A percentile compares a stretch with the other conserved stretches of the same genome.
phyloP scores from a whole-genome alignment of 2,888 invertebrate species.

The Gibbula magus region DNA sequence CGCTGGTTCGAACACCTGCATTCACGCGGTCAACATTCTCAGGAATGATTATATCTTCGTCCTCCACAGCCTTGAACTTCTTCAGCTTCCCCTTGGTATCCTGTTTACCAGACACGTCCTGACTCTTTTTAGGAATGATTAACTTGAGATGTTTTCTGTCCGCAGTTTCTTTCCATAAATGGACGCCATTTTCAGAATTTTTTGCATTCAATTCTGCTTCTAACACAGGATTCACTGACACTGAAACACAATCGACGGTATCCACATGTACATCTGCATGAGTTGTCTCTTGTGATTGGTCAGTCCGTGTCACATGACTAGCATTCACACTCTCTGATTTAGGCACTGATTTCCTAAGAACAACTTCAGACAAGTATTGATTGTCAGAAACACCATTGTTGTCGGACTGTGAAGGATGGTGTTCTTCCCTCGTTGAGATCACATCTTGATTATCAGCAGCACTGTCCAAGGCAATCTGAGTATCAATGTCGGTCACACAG shows the following conservation, averaged over 20 bases:
- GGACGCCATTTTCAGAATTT: conserved; percentile 3
- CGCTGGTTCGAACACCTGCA: conserved; percentile 3
- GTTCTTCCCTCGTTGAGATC: neutral
- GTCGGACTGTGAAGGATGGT: neutral
- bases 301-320: neutral
- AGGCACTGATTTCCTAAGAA: neutral
- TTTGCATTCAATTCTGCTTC: neutral
- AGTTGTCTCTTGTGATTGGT: neutral
- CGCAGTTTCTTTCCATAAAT: conserved; percentile 33
- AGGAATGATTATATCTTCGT: neutral
- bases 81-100: neutral
- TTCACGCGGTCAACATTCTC: neutral
- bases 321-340: neutral
- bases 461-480: no score
- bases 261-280: neutral
- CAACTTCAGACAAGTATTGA: neutral
- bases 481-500: neutral
- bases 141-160: conserved; percentile 31
- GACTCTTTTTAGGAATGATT: conserved; percentile 28
- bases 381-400: neutral
- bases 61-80: neutral
- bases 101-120: neutral
- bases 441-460: neutral
- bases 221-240: neutral
- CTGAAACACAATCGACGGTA: neutral